These are phyloP conservation scores for Macropus fuliginosus DNA, from an alignment of 2,797 vertebrate genomes.

Conservation along the genomic window DNA sequence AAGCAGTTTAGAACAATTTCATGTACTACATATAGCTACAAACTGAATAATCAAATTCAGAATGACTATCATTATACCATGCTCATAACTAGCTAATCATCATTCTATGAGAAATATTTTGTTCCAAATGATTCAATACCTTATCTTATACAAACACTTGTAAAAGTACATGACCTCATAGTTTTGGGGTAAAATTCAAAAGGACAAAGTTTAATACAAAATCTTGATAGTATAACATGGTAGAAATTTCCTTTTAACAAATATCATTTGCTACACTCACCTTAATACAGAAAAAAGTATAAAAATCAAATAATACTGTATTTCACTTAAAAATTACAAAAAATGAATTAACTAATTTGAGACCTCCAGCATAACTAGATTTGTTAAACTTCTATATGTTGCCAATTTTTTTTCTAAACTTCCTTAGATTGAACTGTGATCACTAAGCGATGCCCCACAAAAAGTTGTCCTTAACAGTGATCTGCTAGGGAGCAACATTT, in stretches of 20 bases:
- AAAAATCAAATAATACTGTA: background rate
- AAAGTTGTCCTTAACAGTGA: background rate
- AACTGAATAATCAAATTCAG: background rate
- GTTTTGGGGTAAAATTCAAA: background rate
- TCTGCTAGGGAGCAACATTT: accelerated
- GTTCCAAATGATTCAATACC: background rate
- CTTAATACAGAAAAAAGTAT: background rate
- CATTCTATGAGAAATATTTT: background rate
- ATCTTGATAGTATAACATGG: background rate
- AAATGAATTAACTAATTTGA: background rate
- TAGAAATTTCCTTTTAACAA: background rate
- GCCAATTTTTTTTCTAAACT: background rate
- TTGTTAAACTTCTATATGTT: background rate
- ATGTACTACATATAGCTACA: background rate
- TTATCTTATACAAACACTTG: background rate
- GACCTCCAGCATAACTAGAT: background rate
- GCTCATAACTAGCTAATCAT: background rate
- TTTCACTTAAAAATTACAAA: background rate
- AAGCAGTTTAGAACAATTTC: background rate
- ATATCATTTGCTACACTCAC: background rate
- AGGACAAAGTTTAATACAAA: background rate
- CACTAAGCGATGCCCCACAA: background rate
- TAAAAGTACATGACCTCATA: background rate
- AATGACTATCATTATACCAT: background rate
- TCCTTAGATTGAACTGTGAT: background rate